A percentile compares a stretch with the other conserved stretches of the same genome.
phyloP scores from a whole-genome alignment of 2,888 invertebrate species.

The Ischnura elegans region DNA sequence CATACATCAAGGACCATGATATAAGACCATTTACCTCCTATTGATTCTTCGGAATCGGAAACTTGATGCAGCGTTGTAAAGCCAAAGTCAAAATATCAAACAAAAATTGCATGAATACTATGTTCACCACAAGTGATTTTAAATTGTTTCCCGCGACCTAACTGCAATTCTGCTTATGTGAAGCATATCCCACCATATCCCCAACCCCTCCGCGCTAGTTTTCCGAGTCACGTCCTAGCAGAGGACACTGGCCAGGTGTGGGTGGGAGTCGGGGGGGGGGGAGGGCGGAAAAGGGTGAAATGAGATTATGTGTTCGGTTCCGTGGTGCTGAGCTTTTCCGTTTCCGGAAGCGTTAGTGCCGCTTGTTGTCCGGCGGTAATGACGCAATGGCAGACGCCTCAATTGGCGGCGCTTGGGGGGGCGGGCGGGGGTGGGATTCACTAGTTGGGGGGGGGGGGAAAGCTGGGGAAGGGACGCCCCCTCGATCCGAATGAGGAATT shows the following conservation, averaged over 20 bases:
- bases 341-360: conserved; percentile 46
- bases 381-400: conserved; percentile 52
- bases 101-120: too few relatives aligned
- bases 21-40: too few relatives aligned
- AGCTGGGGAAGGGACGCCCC: not conserved
- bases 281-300: not conserved
- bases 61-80: too few relatives aligned
- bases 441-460: not conserved
- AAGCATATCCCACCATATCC: not conserved
- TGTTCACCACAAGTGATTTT: too few relatives aligned
- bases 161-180: too few relatives aligned
- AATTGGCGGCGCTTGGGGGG: not conserved
- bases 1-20: too few relatives aligned
- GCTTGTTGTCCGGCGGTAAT: conserved; percentile 59
- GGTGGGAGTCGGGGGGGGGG: not conserved
- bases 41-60: too few relatives aligned
- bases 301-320: conserved; percentile 22
- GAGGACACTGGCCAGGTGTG: not conserved
- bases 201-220: not conserved
- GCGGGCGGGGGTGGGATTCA: not conserved
- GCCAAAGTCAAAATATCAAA: too few relatives aligned
- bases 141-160: too few relatives aligned
- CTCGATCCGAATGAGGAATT: conserved; percentile 15
- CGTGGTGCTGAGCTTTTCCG: conserved; percentile 60
- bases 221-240: not conserved